Conservation (phyloP, 1,140 invertebrate species). For the Bilobella aurantiaca region DNA sequence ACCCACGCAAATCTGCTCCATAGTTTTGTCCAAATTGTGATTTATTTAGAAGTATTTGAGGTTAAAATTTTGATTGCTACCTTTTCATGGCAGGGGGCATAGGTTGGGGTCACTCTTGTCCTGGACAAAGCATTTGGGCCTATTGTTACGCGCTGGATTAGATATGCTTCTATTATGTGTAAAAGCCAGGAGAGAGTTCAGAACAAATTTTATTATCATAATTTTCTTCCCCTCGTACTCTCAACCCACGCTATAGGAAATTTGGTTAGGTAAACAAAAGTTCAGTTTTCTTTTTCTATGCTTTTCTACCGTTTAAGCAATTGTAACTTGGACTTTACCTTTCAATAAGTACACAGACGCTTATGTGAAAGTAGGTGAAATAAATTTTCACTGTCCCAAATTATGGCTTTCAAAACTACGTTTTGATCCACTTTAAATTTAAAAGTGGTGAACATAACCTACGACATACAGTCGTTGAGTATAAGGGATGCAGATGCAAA, state of each 20-base stretch:
- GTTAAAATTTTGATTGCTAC: not conserved
- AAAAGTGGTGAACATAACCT: too few species aligned
- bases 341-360: too few species aligned
- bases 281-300: too few species aligned
- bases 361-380: too few species aligned
- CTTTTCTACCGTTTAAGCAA: too few species aligned
- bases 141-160: not conserved
- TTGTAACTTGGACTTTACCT: too few species aligned
- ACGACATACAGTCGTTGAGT: not conserved
- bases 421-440: too few species aligned
- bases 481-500: not conserved
- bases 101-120: slow-evolving; percentile 4
- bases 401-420: too few species aligned
- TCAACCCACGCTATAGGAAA: not conserved
- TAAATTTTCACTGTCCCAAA: too few species aligned
- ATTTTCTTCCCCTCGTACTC: not conserved
- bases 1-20: not conserved
- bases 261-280: slow-evolving; percentile 7
- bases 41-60: too few species aligned
- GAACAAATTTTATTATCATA: not conserved
- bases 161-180: not conserved
- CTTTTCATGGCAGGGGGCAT: slow-evolving; percentile 6
- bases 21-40: too few species aligned
- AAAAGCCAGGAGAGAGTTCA: not conserved
- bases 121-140: not conserved